phyloP scores from a whole-genome alignment of 1,140 invertebrate species.

The Drosophila bocqueti region DNA sequence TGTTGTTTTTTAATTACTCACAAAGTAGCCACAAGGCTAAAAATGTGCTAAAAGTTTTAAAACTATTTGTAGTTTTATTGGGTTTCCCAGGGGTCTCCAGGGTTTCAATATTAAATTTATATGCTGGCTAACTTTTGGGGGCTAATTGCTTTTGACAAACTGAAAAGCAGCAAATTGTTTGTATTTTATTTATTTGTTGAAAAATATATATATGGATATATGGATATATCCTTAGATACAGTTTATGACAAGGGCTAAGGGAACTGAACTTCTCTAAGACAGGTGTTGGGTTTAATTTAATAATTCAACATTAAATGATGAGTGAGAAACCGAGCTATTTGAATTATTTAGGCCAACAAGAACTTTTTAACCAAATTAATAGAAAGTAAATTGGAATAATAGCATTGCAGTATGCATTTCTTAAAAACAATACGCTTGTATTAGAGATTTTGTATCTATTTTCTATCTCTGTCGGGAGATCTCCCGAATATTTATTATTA shows the following conservation, averaged over 20 bases:
- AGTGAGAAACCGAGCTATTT: not conserved
- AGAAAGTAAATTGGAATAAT: not conserved
- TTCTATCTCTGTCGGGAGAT: too few species aligned
- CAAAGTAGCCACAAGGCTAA: not conserved
- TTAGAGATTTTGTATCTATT: too few species aligned
- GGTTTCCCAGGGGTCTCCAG: not conserved
- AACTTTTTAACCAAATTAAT: not conserved
- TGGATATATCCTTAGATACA: not conserved
- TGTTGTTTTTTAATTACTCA: not conserved
- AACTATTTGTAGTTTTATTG: not conserved
- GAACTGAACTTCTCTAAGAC: not conserved
- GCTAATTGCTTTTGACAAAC: not conserved
- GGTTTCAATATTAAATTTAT: not conserved
- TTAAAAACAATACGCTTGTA: too few species aligned
- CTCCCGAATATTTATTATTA: too few species aligned
- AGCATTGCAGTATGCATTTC: too few species aligned
- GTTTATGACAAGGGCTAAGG: not conserved
- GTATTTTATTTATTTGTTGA: not conserved
- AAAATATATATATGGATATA: too few species aligned
- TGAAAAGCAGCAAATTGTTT: not conserved
- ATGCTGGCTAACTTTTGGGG: not conserved
- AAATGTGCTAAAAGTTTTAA: not conserved
- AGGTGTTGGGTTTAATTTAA: not conserved
- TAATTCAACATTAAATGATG: not conserved
- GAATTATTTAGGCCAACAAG: not conserved